These are phyloP conservation scores for Cebidichthys violaceus DNA, from an alignment of 2,113 vertebrate species.

Conservation along the genomic window DNA sequence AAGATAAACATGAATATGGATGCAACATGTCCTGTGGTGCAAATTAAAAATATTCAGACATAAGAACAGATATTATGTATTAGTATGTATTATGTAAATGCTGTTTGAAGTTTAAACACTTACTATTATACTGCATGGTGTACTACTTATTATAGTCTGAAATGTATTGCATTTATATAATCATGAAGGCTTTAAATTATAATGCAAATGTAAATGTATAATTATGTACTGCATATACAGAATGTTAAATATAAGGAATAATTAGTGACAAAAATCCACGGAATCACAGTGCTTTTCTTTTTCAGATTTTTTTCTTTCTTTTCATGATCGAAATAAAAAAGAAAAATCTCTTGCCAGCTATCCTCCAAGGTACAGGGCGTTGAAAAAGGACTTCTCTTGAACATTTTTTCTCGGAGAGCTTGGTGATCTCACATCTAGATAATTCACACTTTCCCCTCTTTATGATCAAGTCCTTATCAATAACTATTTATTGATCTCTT, in stretches of 20 bases:
- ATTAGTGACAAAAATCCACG: not conserved
- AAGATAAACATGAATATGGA: not conserved
- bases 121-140: not conserved
- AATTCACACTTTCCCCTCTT: slow-evolving; percentile 37
- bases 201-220: not conserved
- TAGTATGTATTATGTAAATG: no score
- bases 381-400: slow-evolving; percentile 4
- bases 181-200: not conserved
- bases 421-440: slow-evolving; percentile 39
- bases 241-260: not conserved
- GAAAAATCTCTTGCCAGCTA: not conserved
- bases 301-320: not conserved
- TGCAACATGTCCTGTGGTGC: not conserved
- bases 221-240: not conserved
- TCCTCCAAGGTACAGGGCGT: not conserved
- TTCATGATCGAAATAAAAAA: not conserved
- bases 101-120: not conserved
- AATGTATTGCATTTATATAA: not conserved
- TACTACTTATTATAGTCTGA: not conserved
- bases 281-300: not conserved
- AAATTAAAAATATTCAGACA: not conserved
- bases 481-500: slow-evolving; percentile 12
- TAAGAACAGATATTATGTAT: not conserved
- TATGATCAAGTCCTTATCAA: slow-evolving; percentile 39
- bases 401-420: not conserved